Evolutionary conservation across 2,113 vertebrate genomes (phyloP), one percentile per base, ranked within the genome.

Genomic region (Tilapia sparmanii): DNA sequence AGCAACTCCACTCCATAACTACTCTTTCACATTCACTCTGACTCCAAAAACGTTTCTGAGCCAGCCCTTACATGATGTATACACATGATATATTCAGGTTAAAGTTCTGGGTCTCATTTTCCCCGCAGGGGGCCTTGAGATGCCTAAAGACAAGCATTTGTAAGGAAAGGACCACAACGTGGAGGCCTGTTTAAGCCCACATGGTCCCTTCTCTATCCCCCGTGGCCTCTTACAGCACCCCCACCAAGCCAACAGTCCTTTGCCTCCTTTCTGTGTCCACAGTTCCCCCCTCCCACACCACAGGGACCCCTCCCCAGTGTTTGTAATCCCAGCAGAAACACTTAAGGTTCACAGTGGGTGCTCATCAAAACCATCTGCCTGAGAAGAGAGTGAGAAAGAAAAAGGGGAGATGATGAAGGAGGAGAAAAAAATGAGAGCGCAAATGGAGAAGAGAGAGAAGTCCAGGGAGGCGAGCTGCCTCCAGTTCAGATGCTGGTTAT

Each of bases 281-380:
- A 81, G 85, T 87, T 83, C 81, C 87, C 86, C 96, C 97, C 98
- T 97, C 97, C 97, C 97, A 97, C 96, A 97, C 97, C 94, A 93
- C 97, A 94, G 97, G 97, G 97, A 97, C 97, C 96, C 97, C 97
- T 95, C 94, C 97, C 97, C 96, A 91, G 97, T 97, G 97, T 98
- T 98, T 98, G 98, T 99, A 99, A 99, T 99, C 98, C 98, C 97
- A 97, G 97, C 98, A 98, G 96, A 98, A 99, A 98, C 98, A 98
- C 99, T 99, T 99, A 99, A 99, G 99, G 98, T 98, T 99, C 99
- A 98, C 99, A 99, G 99, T 99, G 98, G 98, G 99, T 97, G 98
- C 98, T 99, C 98, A 99, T 99, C 98, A 98, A 98, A 98, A 98
- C 98, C 99, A 99, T 99, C 99, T 99, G 99, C 97, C 97, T 96